These are phyloP conservation scores for Chanos chanos DNA, from an alignment of 2,797 vertebrate species.

Conservation along the genomic window DNA sequence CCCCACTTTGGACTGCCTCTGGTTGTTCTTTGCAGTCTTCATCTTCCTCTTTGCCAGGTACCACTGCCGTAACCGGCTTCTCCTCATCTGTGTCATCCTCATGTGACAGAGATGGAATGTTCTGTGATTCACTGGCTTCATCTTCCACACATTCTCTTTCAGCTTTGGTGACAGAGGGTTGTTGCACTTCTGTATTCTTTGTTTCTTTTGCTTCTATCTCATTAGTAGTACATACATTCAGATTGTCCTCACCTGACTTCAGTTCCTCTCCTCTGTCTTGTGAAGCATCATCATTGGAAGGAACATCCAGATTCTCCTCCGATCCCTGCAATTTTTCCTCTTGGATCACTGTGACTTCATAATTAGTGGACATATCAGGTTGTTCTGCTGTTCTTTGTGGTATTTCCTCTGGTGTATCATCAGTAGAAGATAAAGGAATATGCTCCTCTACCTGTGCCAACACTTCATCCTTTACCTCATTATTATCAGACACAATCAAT, in stretches of 20 bases:
- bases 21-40: conserved; percentile 7
- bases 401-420: background rate
- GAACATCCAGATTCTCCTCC: background rate
- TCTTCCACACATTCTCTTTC: background rate
- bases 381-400: background rate
- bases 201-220: background rate
- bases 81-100: background rate
- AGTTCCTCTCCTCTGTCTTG: background rate
- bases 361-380: background rate
- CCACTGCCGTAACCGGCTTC: background rate
- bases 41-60: background rate
- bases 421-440: background rate
- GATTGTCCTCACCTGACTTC: background rate
- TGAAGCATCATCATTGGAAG: background rate
- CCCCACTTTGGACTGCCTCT: background rate
- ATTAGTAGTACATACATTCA: background rate
- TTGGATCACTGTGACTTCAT: background rate
- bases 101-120: background rate
- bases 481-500: background rate
- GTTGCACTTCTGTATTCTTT: background rate
- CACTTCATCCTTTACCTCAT: background rate
- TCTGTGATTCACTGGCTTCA: background rate
- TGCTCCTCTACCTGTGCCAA: background rate
- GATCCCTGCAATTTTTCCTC: background rate
- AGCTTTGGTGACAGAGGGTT: background rate